Evolutionary conservation across 2,113 vertebrate genomes (phyloP).

Genomic region (Chroicocephalus ridibundus): DNA sequence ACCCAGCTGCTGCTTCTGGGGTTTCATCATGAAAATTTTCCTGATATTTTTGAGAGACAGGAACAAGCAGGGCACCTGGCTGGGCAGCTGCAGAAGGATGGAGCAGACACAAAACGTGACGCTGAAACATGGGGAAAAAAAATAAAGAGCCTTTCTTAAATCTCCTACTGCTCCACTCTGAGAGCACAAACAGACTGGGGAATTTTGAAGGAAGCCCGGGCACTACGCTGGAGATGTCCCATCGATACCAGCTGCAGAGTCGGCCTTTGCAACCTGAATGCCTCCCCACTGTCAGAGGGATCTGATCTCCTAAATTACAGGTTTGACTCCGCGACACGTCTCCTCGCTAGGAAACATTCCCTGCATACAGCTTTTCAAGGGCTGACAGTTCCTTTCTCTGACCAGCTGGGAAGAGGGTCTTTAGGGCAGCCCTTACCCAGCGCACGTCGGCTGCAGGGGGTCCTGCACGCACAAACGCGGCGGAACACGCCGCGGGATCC

Average conservation of each 20-base stretch:
- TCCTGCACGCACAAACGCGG: accelerated
- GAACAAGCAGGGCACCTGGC: neutral
- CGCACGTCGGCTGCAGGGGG: neutral
- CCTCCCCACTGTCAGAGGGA: neutral
- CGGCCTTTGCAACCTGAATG: accelerated
- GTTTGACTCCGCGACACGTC: neutral
- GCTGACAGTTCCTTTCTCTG: neutral
- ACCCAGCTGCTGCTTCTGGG: neutral
- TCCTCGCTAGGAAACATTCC: neutral
- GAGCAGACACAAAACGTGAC: neutral
- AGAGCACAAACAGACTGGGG: neutral
- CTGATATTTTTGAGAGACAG: neutral
- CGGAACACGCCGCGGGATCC: neutral
- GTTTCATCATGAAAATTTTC: neutral
- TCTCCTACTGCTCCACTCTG: neutral
- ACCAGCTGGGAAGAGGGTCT: neutral
- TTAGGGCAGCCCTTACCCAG: neutral
- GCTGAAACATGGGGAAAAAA: accelerated
- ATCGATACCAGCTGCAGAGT: neutral
- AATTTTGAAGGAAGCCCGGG: neutral
- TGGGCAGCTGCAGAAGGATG: neutral
- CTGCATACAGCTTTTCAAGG: neutral
- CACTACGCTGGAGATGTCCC: neutral
- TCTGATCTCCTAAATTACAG: neutral
- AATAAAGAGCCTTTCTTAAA: neutral